These are phyloP conservation scores for Eupithecia exiguata DNA, from an alignment of 2,888 invertebrate species.

Conservation along the genomic window DNA sequence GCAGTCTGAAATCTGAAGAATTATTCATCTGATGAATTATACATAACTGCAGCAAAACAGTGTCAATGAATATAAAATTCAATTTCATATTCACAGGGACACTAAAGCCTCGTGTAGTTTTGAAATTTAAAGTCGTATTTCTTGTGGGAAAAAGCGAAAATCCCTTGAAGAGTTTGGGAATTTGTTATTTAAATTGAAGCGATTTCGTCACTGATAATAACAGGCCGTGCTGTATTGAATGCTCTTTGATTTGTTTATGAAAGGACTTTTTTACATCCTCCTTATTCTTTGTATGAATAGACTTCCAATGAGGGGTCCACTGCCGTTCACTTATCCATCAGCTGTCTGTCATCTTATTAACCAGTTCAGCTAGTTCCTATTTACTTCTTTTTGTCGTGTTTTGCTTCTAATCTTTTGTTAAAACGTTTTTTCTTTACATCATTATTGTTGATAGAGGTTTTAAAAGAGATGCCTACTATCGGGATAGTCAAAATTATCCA, in stretches of 20 bases:
- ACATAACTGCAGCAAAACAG: slow-evolving; percentile 35
- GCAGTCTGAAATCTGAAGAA: slow-evolving; percentile 14
- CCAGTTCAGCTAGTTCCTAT: slow-evolving; percentile 1
- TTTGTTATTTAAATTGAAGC: slow-evolving; percentile 49
- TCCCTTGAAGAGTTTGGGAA: slow-evolving; percentile 21
- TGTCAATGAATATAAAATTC: slow-evolving; percentile 37
- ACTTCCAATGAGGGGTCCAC: slow-evolving; percentile 14
- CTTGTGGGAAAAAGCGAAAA: slow-evolving; percentile 4
- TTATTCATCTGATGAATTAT: slow-evolving; percentile 26
- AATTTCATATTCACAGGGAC: slow-evolving; percentile 43
- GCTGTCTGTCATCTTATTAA: background rate
- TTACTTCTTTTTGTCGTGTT: background rate
- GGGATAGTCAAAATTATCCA: background rate
- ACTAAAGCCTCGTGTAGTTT: slow-evolving; percentile 34
- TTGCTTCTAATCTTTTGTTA: background rate
- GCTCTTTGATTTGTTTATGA: slow-evolving; percentile 37
- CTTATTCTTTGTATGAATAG: slow-evolving; percentile 29
- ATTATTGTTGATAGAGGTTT: background rate
- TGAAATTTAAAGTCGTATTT: slow-evolving; percentile 17
- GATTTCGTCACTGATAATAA: slow-evolving; percentile 53
- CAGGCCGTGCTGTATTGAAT: slow-evolving; percentile 37
- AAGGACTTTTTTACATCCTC: slow-evolving; percentile 34
- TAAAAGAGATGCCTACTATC: background rate
- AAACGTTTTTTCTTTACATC: background rate
- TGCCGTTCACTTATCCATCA: background rate